Evolutionary conservation across 2,113 vertebrate species (phyloP).

Genomic region (Oxygymnocypris stewartii): DNA sequence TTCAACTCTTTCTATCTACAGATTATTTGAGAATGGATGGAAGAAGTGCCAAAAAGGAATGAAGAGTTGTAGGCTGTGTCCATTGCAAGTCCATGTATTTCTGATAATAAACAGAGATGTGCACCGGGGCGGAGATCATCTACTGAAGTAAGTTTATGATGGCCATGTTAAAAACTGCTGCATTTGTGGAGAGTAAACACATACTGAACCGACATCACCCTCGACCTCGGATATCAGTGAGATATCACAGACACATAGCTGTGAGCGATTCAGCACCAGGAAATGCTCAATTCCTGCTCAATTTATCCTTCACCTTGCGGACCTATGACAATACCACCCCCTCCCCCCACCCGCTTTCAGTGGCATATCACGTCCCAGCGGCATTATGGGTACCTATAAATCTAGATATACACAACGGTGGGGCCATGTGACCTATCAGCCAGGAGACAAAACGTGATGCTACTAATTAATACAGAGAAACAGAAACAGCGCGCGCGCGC

Average conservation of each 20-base stretch:
- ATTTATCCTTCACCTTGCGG: conserved; percentile 37
- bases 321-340: background rate
- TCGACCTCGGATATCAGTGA: background rate
- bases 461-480: conserved; percentile 41
- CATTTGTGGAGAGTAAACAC: background rate
- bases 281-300: conserved; percentile 21
- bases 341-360: background rate
- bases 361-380: conserved; percentile 52
- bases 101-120: background rate
- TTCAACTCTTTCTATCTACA: background rate
- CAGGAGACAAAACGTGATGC: conserved; percentile 49
- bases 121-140: background rate
- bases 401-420: conserved; percentile 48
- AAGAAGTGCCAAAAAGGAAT: conserved; percentile 30
- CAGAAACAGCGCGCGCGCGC: background rate
- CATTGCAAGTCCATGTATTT: background rate
- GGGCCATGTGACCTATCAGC: conserved; percentile 44
- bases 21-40: conserved; percentile 6
- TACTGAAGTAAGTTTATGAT: background rate
- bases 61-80: background rate
- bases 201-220: background rate
- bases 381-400: conserved; percentile 56
- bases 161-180: too few relatives aligned
- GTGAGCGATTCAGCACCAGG: background rate
- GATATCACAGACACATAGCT: conserved; percentile 2